These are phyloP conservation scores for Danionella cerebrum DNA, from an alignment of 2,113 vertebrate species.

Conservation along the genomic window DNA sequence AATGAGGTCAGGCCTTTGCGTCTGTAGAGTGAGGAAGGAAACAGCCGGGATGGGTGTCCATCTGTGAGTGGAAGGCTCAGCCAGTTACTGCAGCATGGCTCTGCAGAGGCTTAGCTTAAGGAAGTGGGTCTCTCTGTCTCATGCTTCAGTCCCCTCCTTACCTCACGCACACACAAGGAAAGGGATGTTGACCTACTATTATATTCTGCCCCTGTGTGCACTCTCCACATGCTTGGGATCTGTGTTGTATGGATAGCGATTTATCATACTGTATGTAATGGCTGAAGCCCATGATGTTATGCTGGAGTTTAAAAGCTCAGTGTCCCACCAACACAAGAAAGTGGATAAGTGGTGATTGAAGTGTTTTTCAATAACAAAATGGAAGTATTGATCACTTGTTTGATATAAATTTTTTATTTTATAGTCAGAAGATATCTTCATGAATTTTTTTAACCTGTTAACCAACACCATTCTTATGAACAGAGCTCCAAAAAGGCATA, in stretches of 20 bases:
- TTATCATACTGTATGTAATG: background rate
- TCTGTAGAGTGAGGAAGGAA: slow-evolving; percentile 36
- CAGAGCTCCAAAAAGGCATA: no score
- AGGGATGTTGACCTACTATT: background rate
- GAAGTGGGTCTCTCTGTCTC: background rate
- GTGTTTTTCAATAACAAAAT: background rate
- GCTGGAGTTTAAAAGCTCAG: slow-evolving; percentile 32
- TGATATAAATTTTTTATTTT: no score
- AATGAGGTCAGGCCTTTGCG: slow-evolving; percentile 31
- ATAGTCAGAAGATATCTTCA: no score
- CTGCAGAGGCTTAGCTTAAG: slow-evolving; percentile 44
- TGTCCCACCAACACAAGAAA: slow-evolving; percentile 19
- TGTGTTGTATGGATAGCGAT: background rate
- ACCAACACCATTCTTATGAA: no score
- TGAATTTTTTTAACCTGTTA: no score
- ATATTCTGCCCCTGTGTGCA: background rate
- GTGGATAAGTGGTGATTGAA: background rate
- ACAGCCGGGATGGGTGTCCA: slow-evolving; percentile 13
- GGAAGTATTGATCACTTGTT: background rate
- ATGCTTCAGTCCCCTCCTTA: background rate
- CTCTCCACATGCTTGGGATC: background rate
- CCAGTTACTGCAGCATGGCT: slow-evolving; percentile 38
- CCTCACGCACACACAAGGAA: no score
- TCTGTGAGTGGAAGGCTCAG: slow-evolving; percentile 18
- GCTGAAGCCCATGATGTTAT: slow-evolving; percentile 35